Conservation (phyloP, 2,888 invertebrate species). For the Cyclophora punctaria region DNA sequence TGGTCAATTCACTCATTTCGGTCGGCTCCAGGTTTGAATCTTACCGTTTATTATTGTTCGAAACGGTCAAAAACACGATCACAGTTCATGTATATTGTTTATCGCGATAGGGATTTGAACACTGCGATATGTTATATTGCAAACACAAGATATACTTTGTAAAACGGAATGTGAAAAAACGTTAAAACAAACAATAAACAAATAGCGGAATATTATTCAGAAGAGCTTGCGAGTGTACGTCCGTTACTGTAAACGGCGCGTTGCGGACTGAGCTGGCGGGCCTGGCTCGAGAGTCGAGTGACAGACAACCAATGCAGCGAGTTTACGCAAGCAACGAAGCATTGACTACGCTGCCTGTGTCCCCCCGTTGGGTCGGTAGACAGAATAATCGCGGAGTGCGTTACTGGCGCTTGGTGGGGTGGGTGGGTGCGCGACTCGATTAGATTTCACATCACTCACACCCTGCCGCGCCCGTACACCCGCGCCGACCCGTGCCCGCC, state of each 20-base stretch:
- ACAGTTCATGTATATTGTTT: slow-evolving; percentile 55
- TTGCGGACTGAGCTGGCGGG: slow-evolving; percentile 46
- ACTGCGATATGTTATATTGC: slow-evolving; percentile 22
- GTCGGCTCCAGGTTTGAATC: slow-evolving; percentile 53
- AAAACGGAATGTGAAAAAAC: slow-evolving; percentile 42
- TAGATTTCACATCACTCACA: slow-evolving; percentile 8
- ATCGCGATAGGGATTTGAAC: slow-evolving; percentile 7
- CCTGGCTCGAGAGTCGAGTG: slow-evolving; percentile 5
- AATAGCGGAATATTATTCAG: slow-evolving; percentile 29
- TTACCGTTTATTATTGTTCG: slow-evolving; percentile 53
- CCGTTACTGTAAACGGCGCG: slow-evolving; percentile 50
- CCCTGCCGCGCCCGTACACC: slow-evolving; percentile 7
- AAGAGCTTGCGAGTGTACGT: slow-evolving; percentile 35
- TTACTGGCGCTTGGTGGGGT: slow-evolving; percentile 14
- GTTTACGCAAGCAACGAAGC: slow-evolving; percentile 38
- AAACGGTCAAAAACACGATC: slow-evolving; percentile 56
- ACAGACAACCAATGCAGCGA: slow-evolving; percentile 29
- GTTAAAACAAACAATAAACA: slow-evolving; percentile 34
- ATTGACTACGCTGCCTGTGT: slow-evolving; percentile 43
- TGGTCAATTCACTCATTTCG: slow-evolving; percentile 75
- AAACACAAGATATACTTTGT: slow-evolving; percentile 20
- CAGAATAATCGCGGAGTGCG: slow-evolving; percentile 58
- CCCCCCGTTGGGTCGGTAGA: slow-evolving; percentile 48
- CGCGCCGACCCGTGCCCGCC: slow-evolving; percentile 4
- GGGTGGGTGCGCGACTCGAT: slow-evolving; percentile 2